Evolutionary conservation across 2,113 vertebrate genomes (phyloP).

Genomic region (Raja brachyura): DNA sequence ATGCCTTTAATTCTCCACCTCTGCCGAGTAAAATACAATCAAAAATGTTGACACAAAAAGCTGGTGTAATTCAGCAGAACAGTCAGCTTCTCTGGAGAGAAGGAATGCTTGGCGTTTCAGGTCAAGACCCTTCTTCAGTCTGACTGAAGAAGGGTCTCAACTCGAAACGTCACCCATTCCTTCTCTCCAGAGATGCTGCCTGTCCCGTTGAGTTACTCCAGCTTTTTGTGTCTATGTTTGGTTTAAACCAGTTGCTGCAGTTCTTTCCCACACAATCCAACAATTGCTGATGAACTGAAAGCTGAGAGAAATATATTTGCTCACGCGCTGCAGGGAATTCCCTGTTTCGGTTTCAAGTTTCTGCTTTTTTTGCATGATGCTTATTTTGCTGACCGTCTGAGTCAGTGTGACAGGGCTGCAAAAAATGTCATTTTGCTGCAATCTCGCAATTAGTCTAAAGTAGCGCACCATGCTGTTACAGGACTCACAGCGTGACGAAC

Average conservation of each 20-base stretch:
- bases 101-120: too few species aligned
- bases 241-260: too few species aligned
- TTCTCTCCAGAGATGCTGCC: too few species aligned
- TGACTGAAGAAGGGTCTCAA: too few species aligned
- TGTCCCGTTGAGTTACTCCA: too few species aligned
- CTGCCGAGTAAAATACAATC: neutral
- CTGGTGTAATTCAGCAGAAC: too few species aligned
- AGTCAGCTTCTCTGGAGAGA: too few species aligned
- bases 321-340: neutral
- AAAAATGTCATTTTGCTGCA: conserved; percentile 17
- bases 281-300: neutral
- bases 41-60: neutral
- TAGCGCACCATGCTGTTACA: neutral
- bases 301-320: neutral
- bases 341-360: neutral
- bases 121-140: too few species aligned
- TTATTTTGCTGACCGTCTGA: neutral
- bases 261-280: neutral
- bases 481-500: conserved; percentile 11
- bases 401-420: neutral
- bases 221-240: too few species aligned
- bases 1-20: neutral
- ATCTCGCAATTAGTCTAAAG: conserved; percentile 13
- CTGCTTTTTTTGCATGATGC: neutral
- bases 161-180: too few species aligned